phyloP scores from a whole-genome alignment of 2,113 vertebrate species.

The Empidonax alnorum region DNA sequence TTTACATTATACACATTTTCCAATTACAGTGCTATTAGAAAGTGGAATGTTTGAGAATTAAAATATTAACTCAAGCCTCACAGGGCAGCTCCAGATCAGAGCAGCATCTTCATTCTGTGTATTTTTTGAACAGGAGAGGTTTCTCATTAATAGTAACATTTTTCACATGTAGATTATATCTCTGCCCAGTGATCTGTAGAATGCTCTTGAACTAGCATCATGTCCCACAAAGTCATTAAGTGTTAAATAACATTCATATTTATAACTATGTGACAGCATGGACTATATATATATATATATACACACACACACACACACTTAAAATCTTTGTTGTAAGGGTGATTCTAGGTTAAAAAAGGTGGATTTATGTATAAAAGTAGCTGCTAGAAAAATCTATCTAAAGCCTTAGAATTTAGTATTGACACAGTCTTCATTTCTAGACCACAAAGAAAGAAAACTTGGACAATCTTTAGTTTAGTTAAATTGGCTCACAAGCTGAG shows the following conservation, averaged over 20 bases:
- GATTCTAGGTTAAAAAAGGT: constrained; percentile 54
- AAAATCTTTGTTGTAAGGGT: constrained; percentile 37
- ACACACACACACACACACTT: constrained; percentile 35
- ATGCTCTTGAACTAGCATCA: constrained; percentile 36
- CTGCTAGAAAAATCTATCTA: constrained; percentile 45
- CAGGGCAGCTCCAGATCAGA: constrained; percentile 47
- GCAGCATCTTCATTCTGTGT: constrained; percentile 20
- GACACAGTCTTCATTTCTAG: constrained; percentile 38
- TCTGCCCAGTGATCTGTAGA: constrained; percentile 34
- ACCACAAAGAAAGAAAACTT: constrained; percentile 32
- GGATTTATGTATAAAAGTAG: constrained; percentile 58
- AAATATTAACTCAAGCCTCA: constrained; percentile 60
- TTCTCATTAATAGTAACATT: constrained; percentile 3
- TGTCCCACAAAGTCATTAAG: constrained; percentile 67
- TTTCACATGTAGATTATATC: constrained; percentile 36
- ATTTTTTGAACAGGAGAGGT: constrained; percentile 19
- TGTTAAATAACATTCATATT: constrained; percentile 76
- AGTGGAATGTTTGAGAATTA: constrained; percentile 65
- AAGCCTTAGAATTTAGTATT: constrained; percentile 63
- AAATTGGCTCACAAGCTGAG: constrained; percentile 9
- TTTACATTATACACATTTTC: constrained; percentile 75
- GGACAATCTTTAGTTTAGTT: constrained; percentile 24
- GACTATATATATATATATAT: constrained; percentile 21
- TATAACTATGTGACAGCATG: constrained; percentile 65
- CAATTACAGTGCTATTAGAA: constrained; percentile 64